These are phyloP conservation scores for Crocallis elinguaria DNA, from an alignment of 2,888 invertebrate species.

Conservation along the genomic window DNA sequence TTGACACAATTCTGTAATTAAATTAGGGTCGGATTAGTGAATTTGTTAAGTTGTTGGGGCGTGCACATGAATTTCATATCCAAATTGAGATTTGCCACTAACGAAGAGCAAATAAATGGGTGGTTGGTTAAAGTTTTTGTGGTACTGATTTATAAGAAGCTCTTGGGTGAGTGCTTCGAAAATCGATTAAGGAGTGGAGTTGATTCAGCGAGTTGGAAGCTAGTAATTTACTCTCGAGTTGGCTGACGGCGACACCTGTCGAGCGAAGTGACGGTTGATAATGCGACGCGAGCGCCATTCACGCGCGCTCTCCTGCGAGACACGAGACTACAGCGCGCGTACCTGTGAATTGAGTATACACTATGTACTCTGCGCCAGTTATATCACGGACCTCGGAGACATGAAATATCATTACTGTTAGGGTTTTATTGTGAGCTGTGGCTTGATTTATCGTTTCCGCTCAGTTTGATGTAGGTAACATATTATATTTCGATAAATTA, in stretches of 20 bases:
- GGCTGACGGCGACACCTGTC: constrained; percentile 85
- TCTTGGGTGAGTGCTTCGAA: constrained; percentile 67
- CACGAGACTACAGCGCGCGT: constrained; percentile 41
- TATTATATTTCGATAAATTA: neutral
- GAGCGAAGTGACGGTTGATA: constrained; percentile 80
- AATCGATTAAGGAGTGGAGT: constrained; percentile 79
- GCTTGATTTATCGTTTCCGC: neutral
- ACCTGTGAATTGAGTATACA: neutral
- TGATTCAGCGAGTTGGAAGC: constrained; percentile 81
- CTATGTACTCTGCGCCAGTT: neutral
- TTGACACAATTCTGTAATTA: constrained; percentile 31
- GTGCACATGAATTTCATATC: constrained; percentile 27
- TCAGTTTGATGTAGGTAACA: neutral
- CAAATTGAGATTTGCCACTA: constrained; percentile 20
- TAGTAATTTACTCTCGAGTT: constrained; percentile 84
- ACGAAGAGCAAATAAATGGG: constrained; percentile 15
- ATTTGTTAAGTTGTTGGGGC: constrained; percentile 20
- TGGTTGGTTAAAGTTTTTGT: constrained; percentile 27
- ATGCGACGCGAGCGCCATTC: constrained; percentile 79
- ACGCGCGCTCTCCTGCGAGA: constrained; percentile 70
- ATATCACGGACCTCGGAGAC: constrained; percentile 1
- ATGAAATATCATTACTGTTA: neutral
- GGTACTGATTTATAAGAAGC: constrained; percentile 36
- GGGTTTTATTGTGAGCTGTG: neutral
- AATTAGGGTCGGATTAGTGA: constrained; percentile 26